Evolutionary conservation across 2,888 invertebrate genomes (phyloP).

Genomic region (Glaucopsyche alexis): DNA sequence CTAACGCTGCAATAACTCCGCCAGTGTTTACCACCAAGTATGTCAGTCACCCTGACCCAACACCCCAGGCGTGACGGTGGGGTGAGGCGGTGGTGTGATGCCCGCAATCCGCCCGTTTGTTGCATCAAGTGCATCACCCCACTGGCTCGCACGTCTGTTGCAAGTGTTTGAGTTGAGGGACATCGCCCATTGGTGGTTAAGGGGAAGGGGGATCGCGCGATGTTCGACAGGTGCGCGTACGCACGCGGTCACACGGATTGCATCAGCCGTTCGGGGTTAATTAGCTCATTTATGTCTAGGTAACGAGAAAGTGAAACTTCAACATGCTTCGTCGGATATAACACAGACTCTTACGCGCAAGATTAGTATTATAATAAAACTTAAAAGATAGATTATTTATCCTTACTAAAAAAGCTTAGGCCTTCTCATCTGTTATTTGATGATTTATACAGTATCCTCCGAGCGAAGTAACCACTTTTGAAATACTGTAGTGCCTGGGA

Average conservation of each 20-base stretch:
- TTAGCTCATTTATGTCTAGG: neutral
- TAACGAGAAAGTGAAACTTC: conserved; percentile 2
- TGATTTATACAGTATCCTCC: too few relatives aligned
- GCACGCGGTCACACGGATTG: neutral
- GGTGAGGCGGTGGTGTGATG: neutral
- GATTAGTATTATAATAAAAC: too few relatives aligned
- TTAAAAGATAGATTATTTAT: too few relatives aligned
- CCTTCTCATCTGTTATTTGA: too few relatives aligned
- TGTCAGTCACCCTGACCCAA: neutral
- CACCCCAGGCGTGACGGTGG: neutral
- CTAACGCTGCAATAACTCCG: too few relatives aligned
- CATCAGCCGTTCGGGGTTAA: neutral
- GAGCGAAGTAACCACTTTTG: too few relatives aligned
- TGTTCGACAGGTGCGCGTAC: neutral
- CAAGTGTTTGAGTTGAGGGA: too few relatives aligned
- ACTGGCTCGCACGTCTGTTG: too few relatives aligned
- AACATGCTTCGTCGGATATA: neutral
- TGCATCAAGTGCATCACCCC: neutral
- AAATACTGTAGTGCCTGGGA: too few relatives aligned
- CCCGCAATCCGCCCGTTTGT: neutral
- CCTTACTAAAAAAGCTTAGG: too few relatives aligned
- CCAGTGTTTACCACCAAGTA: neutral
- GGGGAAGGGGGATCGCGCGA: conserved; percentile 5
- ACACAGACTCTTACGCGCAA: too few relatives aligned
- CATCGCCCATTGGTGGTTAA: neutral